These are phyloP conservation scores for Sebastes cheni DNA, from an alignment of 2,797 vertebrate species.

Conservation along the genomic window DNA sequence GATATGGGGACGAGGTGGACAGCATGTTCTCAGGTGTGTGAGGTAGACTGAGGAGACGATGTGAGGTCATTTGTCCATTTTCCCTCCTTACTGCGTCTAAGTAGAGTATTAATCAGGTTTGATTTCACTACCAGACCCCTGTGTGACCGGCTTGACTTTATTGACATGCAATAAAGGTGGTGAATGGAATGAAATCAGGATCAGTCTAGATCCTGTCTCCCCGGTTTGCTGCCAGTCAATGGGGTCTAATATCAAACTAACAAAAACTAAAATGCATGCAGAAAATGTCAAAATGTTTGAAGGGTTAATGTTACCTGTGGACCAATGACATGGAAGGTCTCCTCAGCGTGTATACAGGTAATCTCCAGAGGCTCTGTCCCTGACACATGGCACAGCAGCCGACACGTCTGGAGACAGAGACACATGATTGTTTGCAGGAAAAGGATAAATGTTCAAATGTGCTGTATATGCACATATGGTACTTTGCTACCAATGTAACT, in stretches of 20 bases:
- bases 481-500: background rate
- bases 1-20: constrained; percentile 39
- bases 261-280: background rate
- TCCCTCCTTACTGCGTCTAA: background rate
- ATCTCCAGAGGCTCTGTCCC: constrained; percentile 96
- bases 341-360: constrained; percentile 95
- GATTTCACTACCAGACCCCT: constrained; percentile 11
- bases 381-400: constrained; percentile 92
- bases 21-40: constrained; percentile 45
- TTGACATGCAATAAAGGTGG: background rate
- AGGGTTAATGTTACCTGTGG: constrained; percentile 87
- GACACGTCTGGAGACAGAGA: constrained; percentile 84
- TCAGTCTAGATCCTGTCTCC: background rate
- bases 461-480: background rate
- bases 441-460: background rate
- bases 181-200: background rate
- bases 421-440: background rate
- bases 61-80: constrained; percentile 33
- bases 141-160: background rate
- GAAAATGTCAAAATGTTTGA: background rate
- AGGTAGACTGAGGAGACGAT: constrained; percentile 20
- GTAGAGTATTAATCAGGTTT: constrained; percentile 12
- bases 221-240: background rate
- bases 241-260: background rate
- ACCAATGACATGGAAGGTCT: constrained; percentile 96